Conservation (phyloP, 1,140 invertebrate species). For the Hyles vespertilio region DNA sequence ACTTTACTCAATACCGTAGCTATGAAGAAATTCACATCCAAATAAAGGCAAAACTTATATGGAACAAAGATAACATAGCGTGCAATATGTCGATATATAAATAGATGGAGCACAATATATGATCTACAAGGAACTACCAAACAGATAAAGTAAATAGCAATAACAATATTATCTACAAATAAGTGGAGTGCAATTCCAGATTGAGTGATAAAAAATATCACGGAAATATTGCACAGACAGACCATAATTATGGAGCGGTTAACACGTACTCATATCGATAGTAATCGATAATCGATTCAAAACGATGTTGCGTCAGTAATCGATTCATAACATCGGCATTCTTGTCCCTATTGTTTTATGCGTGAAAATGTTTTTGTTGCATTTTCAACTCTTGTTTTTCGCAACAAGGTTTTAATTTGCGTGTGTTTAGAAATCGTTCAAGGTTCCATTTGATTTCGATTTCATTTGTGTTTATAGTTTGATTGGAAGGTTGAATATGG, state of each 20-base stretch:
- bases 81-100: too few relatives aligned
- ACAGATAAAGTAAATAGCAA: background rate
- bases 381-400: slow-evolving; percentile 16
- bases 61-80: too few relatives aligned
- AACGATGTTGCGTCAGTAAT: slow-evolving; percentile 18
- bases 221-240: too few relatives aligned
- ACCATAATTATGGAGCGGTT: background rate
- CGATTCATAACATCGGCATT: slow-evolving; percentile 16
- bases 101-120: too few relatives aligned
- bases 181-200: too few relatives aligned
- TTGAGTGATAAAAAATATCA: too few relatives aligned
- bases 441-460: slow-evolving; percentile 20
- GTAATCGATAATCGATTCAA: slow-evolving; percentile 11
- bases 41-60: too few relatives aligned
- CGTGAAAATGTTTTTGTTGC: slow-evolving; percentile 10
- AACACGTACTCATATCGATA: slow-evolving; percentile 19
- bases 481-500: too few relatives aligned
- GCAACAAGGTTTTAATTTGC: slow-evolving; percentile 1
- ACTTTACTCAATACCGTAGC: too few relatives aligned
- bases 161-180: slow-evolving; percentile 6
- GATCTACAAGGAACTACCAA: too few relatives aligned
- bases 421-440: slow-evolving; percentile 15
- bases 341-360: slow-evolving; percentile 14
- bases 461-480: slow-evolving; percentile 16
- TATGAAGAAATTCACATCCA: too few relatives aligned